These are phyloP conservation scores for Chelonia mydas DNA, from an alignment of 2,797 vertebrate genomes.

Conservation along the genomic window DNA sequence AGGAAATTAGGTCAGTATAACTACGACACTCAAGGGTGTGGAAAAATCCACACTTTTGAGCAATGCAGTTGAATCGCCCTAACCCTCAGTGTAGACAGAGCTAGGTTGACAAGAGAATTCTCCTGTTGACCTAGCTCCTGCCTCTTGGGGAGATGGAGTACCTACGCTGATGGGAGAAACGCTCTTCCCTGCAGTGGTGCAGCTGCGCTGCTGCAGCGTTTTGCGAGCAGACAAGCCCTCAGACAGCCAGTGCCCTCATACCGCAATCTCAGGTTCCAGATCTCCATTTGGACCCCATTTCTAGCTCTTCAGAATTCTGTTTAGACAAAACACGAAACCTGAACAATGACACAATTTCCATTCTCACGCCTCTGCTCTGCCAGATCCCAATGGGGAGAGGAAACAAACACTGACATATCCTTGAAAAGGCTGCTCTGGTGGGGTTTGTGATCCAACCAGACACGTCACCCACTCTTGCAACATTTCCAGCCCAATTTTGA, in stretches of 20 bases:
- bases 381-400: not conserved
- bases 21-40: too few species aligned
- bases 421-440: not conserved
- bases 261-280: not conserved
- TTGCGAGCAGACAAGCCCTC: too few species aligned
- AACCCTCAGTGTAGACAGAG: too few species aligned
- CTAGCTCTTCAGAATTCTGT: not conserved
- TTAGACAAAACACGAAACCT: not conserved
- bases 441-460: not conserved
- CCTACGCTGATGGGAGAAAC: too few species aligned
- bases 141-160: too few species aligned
- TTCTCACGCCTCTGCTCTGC: not conserved
- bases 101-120: too few species aligned
- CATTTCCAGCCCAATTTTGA: not conserved
- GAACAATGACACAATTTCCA: not conserved
- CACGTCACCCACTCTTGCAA: not conserved
- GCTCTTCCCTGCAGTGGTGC: too few species aligned
- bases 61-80: too few species aligned
- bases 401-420: not conserved
- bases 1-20: not conserved
- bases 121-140: too few species aligned
- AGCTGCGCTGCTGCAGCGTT: too few species aligned
- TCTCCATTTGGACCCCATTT: not conserved
- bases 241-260: not conserved
- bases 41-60: too few species aligned